Evolutionary conservation across 2,797 vertebrate species (phyloP).

Genomic region (Morelia viridis): DNA sequence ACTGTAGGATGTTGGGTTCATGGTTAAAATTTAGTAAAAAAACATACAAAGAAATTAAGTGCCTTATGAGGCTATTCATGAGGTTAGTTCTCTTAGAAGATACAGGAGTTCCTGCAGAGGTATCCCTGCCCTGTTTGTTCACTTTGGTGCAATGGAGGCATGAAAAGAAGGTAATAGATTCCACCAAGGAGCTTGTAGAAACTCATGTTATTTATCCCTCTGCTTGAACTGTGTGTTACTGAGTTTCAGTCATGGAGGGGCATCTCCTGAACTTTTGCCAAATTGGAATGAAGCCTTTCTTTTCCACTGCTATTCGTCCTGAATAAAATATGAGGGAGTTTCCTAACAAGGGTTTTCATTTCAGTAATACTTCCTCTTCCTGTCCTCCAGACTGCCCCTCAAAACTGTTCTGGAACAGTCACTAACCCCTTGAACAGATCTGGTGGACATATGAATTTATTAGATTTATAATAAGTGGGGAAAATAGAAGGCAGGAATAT

Average conservation of each 20-base stretch:
- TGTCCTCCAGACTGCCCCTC: not conserved
- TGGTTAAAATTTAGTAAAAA: not conserved
- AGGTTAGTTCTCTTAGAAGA: not conserved
- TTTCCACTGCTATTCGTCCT: not conserved
- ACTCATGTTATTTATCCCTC: not conserved
- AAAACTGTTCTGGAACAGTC: not conserved
- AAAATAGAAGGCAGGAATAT: not conserved
- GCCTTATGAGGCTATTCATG: not conserved
- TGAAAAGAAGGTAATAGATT: not conserved
- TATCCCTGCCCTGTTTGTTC: not conserved
- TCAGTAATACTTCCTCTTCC: not conserved
- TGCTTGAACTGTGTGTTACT: not conserved
- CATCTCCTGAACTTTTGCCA: not conserved
- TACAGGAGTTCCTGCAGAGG: not conserved
- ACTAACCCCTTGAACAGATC: not conserved
- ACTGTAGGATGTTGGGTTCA: not conserved
- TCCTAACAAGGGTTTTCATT: not conserved
- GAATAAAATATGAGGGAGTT: not conserved
- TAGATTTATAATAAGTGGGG: not conserved
- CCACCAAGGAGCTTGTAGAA: not conserved
- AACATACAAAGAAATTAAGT: not conserved
- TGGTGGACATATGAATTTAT: not conserved
- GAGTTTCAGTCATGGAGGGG: not conserved
- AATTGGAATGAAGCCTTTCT: not conserved
- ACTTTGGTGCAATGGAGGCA: not conserved